Base-by-base conservation (phyloP, 2,888 invertebrate species). In the Volucella bombylans region DNA sequence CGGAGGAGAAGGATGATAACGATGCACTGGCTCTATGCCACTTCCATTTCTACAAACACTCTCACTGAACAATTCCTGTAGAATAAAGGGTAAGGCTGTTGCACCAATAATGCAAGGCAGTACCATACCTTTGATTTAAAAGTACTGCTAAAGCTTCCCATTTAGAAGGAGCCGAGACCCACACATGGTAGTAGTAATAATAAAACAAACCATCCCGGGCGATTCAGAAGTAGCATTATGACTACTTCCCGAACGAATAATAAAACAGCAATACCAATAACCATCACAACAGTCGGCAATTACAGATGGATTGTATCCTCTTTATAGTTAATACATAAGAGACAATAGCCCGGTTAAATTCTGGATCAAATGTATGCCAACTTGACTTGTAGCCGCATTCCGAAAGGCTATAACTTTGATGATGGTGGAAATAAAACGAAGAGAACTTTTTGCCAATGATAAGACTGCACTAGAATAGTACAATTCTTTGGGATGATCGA, bases 371-470 rank as follows among this genome's bases (percentile, higher is more conserved):
- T 77, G 65, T 68, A 43, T 72, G 12, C 41, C 57, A 9, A 85
- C 72, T 68, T 81, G 85, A 12, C 71, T 71, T 12, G 47, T 69
- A 14, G 23, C 89, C 90, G 1, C 86, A 88, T 72, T 85, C 89
- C 8, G 88, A 88, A 62, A 90, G 90, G 89, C 92, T 90, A 90
- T 93, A 88, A 92, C 92, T 87, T 90, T 82, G 80, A n/a, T 43
- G n/a, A n/a, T 77, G 0, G 71, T 76, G 4, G 73, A 86, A 71
- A 76, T 74, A 12, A 86, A 83, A 39, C 95, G 86, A 94, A 88
- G 82, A 8, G 71, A 68, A 57, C 71, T 68, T 94, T 87, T 94
- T 92, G 94, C 95, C 89, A 94, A 94, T 87, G 94, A 87, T 73
- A 82, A 87, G 61, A 64, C 61, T 1, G 55, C 86, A 4, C 85